Evolutionary conservation across 2,888 invertebrate species (phyloP).

Genomic region (Hybos culiciformis): DNA sequence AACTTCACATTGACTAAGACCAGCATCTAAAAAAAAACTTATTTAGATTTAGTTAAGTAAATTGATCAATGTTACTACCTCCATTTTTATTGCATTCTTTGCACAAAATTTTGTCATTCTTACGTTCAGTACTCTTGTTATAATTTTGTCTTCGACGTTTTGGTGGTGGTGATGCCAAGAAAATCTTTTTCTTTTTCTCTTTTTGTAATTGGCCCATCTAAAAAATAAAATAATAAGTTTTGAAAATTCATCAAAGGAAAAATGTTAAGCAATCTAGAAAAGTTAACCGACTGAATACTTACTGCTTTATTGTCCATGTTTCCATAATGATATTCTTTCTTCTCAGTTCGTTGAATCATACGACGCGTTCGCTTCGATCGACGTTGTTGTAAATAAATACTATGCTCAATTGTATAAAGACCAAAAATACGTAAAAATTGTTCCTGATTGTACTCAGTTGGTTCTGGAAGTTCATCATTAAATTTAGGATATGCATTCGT

Average conservation of each 20-base stretch:
- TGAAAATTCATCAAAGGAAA: background rate
- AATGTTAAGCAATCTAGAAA: too few relatives aligned
- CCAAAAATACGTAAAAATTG: conserved; percentile 27
- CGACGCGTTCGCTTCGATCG: conserved; percentile 33
- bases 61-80: conserved; percentile 13
- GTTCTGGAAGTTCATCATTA: conserved; percentile 11
- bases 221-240: background rate
- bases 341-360: conserved; percentile 29
- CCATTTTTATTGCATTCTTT: conserved; percentile 25
- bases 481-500: conserved; percentile 6
- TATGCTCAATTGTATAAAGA: conserved; percentile 26
- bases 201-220: conserved; percentile 9
- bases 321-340: conserved; percentile 33
- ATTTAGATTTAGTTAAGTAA: background rate
- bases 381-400: conserved; percentile 26
- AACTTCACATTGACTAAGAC: conserved; percentile 18
- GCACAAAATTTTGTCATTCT: conserved; percentile 22
- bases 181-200: conserved; percentile 27
- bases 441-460: conserved; percentile 27
- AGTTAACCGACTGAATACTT: too few relatives aligned
- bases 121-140: conserved; percentile 15
- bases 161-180: conserved; percentile 27
- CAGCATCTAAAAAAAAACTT: conserved; percentile 7
- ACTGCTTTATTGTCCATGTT: conserved; percentile 24
- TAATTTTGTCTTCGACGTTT: conserved; percentile 16